Evolutionary conservation across 2,113 vertebrate species (phyloP).

Genomic region (Capreolus pygargus): DNA sequence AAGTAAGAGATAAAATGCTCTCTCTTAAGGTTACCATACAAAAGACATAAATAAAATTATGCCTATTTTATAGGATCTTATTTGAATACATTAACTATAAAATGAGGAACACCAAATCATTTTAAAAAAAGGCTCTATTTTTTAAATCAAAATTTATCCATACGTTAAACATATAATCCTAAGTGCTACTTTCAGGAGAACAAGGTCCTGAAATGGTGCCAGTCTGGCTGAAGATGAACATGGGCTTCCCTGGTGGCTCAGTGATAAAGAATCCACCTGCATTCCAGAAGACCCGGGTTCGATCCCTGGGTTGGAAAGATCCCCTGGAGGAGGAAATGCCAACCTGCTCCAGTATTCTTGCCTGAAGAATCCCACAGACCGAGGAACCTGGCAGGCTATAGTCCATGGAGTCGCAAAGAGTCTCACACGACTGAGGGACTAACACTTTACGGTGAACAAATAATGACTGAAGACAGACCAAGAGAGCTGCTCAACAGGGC

Average conservation of each 20-base stretch:
- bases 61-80: background rate
- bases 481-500: background rate
- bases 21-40: background rate
- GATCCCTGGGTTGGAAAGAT: background rate
- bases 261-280: background rate
- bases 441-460: background rate
- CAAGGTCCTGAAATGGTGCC: background rate
- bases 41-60: constrained; percentile 4
- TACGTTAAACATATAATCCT: background rate
- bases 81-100: background rate
- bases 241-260: background rate
- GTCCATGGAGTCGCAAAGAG: background rate
- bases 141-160: background rate
- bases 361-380: background rate
- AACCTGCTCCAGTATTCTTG: background rate
- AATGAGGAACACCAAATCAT: background rate
- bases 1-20: background rate
- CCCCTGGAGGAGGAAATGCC: background rate
- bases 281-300: background rate
- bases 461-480: background rate
- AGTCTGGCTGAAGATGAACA: background rate
- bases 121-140: background rate
- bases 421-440: background rate
- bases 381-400: background rate
- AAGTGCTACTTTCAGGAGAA: background rate